Evolutionary conservation across 92 coral and sea anemone species (phyloP), one percentile per base, ranked within the genome.

Genomic region (Ricordea florida): DNA sequence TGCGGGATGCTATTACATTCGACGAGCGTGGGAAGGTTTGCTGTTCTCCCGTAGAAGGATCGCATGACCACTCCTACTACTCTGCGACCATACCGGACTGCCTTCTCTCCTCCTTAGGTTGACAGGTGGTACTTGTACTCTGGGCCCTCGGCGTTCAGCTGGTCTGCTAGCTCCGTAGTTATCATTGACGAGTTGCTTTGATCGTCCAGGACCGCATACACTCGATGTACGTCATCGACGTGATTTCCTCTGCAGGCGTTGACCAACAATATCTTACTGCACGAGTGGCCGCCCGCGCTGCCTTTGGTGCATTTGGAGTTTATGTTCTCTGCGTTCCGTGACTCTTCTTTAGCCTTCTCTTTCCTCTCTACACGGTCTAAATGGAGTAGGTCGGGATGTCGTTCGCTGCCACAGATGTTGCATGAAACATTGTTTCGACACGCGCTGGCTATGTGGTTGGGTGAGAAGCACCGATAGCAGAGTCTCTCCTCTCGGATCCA

Each of bases 1-100:
- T 69, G 79, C 3, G 80, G 89, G 10, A 84, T 60, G 42, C 78
- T 10, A 15, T 75, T 59, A 35, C 84, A 83, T 79, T 67, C 89
- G 33, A 59, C 66, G 2, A 76, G 49, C 28, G 70, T 76, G 22
- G 89, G 79, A 1, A 83, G 73, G 34, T 3, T 18, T 24, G 76
- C 34, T 3, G 66, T 51, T 28, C 26, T 57, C 16, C 71, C 83
- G 1, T 61, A 43, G 15, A 21, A 60, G 20, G 80, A 78, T 24
- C 69, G 53, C 15, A 64, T 49, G 46, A 63, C 48, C 10, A 84
- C 25, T 2, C 58, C 76, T 13, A 51, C 24, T 3, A 71, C 72
- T 63, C 82, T 40, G 3, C 85, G 64, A 18, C 85, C 81, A 33
- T 51, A 70, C 26, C 66, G 78, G 25, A 64, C 71, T 57, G 62